These are phyloP conservation scores for Lophochroa leadbeateri DNA, from an alignment of 2,113 vertebrate species.

Conservation along the genomic window DNA sequence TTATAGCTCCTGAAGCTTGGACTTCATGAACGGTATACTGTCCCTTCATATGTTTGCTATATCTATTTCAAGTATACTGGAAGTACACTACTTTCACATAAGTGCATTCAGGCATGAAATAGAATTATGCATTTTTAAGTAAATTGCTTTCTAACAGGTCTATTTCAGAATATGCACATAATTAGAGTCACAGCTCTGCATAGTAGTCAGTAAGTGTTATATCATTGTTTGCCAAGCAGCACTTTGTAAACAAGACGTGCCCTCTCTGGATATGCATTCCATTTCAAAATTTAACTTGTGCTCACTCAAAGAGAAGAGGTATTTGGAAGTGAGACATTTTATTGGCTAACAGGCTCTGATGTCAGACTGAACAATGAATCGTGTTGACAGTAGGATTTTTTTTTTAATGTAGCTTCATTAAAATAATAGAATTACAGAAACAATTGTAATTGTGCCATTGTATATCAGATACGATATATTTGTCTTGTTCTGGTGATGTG, in stretches of 20 bases:
- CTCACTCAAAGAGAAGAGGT: neutral
- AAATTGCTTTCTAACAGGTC: constrained; percentile 47
- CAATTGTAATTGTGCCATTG: neutral
- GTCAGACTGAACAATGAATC: neutral
- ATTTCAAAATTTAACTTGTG: neutral
- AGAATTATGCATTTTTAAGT: constrained; percentile 50
- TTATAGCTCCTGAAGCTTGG: neutral
- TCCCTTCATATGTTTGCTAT: neutral
- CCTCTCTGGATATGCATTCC: neutral
- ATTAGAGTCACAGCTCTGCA: neutral
- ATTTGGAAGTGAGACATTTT: constrained; percentile 19
- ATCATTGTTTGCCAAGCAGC: neutral
- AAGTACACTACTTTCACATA: constrained; percentile 17
- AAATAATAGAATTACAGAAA: constrained; percentile 50
- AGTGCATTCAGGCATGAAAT: constrained; percentile 40
- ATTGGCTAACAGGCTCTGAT: neutral
- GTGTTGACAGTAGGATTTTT: neutral
- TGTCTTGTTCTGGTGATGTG: constrained; percentile 58
- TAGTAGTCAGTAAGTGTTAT: neutral
- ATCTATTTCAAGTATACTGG: constrained; percentile 7
- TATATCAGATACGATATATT: constrained; percentile 51
- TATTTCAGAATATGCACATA: constrained; percentile 28
- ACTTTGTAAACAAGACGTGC: constrained; percentile 18
- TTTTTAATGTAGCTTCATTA: neutral
- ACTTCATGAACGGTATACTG: neutral